Percentiles rank a stretch among this genome's conserved stretches.
Evolutionary conservation across 2,888 invertebrate species (phyloP).

Genomic region (Tenthredo notha): DNA sequence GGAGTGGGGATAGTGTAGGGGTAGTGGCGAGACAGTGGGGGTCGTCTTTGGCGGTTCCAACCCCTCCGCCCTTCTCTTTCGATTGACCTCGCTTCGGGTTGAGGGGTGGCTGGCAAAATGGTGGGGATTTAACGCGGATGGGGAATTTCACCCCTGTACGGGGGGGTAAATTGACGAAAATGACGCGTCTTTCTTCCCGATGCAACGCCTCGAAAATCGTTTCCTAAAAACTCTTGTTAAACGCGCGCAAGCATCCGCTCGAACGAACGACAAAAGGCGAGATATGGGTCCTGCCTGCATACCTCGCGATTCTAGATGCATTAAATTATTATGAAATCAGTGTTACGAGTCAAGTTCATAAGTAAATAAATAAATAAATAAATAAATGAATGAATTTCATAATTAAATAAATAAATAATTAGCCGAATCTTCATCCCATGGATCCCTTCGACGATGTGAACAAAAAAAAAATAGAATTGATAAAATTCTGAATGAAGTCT

Average conservation of each 20-base stretch:
- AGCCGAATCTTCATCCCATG: not conserved
- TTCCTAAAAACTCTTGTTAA: constrained; percentile 59
- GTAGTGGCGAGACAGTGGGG: constrained; percentile 62
- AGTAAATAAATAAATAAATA: not conserved
- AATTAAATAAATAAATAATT: not conserved
- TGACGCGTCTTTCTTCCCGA: constrained; percentile 66
- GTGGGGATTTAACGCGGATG: constrained; percentile 56
- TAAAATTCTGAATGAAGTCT: constrained; percentile 24
- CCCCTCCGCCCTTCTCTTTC: constrained; percentile 65
- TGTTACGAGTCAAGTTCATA: not conserved
- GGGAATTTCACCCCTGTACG: not conserved
- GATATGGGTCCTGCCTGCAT: not conserved
- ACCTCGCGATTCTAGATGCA: not conserved
- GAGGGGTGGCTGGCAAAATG: constrained; percentile 60
- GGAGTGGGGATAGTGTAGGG: constrained; percentile 59
- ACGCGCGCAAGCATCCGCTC: constrained; percentile 45
- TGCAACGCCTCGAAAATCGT: constrained; percentile 59
- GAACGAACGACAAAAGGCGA: not conserved
- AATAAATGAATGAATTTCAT: not conserved
- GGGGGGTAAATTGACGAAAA: constrained; percentile 75
- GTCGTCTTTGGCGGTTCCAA: constrained; percentile 47
- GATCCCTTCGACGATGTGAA: not conserved
- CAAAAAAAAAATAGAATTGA: not conserved
- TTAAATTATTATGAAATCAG: not conserved
- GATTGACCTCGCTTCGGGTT: constrained; percentile 77